phyloP scores from a whole-genome alignment of 1,140 invertebrate species.

The Drosophila sulfurigaster region DNA sequence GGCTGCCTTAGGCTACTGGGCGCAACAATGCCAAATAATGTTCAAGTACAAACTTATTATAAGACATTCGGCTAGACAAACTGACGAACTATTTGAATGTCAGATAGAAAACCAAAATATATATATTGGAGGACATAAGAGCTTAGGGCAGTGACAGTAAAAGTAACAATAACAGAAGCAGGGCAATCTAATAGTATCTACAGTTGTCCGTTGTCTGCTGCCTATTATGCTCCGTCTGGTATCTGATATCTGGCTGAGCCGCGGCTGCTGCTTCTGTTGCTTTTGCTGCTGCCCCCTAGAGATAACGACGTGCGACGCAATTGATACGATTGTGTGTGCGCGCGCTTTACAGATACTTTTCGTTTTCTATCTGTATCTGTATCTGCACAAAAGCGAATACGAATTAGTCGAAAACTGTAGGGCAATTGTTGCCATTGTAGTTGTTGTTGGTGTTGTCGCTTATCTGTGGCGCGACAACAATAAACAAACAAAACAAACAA shows the following conservation, averaged over 20 bases:
- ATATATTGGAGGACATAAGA: constrained; percentile 35
- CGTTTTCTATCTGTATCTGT: constrained; percentile 50
- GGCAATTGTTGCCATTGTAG: constrained; percentile 48
- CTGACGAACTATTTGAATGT: too few relatives aligned
- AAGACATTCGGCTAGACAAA: background rate
- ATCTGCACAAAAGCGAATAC: constrained; percentile 60
- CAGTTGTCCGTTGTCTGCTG: constrained; percentile 15
- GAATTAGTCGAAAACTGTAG: constrained; percentile 67
- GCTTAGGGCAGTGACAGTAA: constrained; percentile 26
- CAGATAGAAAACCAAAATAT: constrained; percentile 7
- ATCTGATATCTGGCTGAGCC: constrained; percentile 62
- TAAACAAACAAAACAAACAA: constrained; percentile 63
- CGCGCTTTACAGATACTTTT: constrained; percentile 32
- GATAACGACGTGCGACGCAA: constrained; percentile 68
- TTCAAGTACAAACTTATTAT: constrained; percentile 52
- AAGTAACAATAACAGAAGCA: too few relatives aligned
- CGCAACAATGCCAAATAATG: constrained; percentile 41
- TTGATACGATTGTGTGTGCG: constrained; percentile 52
- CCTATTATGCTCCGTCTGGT: constrained; percentile 27
- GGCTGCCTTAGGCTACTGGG: background rate
- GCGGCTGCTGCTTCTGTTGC: constrained; percentile 49
- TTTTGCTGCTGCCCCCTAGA: constrained; percentile 47
- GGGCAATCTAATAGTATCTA: constrained; percentile 36
- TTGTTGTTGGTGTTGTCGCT: constrained; percentile 27
- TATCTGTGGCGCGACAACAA: constrained; percentile 62